Evolutionary conservation across 2,113 vertebrate species (phyloP), one percentile per base, ranked within the genome.

Genomic region (Pan paniscus): DNA sequence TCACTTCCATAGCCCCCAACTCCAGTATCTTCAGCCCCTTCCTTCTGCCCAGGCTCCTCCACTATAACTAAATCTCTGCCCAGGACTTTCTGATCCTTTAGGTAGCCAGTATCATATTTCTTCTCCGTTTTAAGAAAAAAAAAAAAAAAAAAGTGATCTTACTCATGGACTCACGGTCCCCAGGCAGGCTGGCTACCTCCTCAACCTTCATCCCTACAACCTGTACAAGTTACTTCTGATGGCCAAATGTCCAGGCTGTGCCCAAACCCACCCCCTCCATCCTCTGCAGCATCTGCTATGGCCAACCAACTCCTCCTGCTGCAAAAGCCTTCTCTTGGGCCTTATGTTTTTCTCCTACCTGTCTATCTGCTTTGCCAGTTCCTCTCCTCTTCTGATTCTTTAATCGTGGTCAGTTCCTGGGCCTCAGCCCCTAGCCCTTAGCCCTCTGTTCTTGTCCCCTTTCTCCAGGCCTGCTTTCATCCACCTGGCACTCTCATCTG

Each of bases 261-360:
- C 6, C 8, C 48, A 17, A 1, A 2, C 1, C 17, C 16, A 67
- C 55, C 3, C 23, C 5, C 1, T 40, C 22, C 5, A 0, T 30
- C 50, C 16, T 72, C 88, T 48, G 40, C 2, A 75, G 50, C 48
- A 38, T 61, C 48, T 70, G 30, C 48, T 35, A 18, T 5, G 20
- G 38, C 3, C 40, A 38, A 23, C 16, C 23, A 23, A 43, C 4
- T 22, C 40, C 27, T 73, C 38, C 79, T 76, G 23, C 72, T 38
- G n/a, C 43, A 17, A 30, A 0, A 2, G 22, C 38, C 32, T 78
- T 27, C 1, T 32, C 1, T 2, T 43, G 13, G 32, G 16, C 76
- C 55, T 79, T 14, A 10, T 1, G 7, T 8, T 8, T 94, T 38
- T 27, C 2, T 59, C 9, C 25, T 59, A 22, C 12, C 14, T 23